phyloP scores from a whole-genome alignment of 2,113 vertebrate species.

The Otis tarda region DNA sequence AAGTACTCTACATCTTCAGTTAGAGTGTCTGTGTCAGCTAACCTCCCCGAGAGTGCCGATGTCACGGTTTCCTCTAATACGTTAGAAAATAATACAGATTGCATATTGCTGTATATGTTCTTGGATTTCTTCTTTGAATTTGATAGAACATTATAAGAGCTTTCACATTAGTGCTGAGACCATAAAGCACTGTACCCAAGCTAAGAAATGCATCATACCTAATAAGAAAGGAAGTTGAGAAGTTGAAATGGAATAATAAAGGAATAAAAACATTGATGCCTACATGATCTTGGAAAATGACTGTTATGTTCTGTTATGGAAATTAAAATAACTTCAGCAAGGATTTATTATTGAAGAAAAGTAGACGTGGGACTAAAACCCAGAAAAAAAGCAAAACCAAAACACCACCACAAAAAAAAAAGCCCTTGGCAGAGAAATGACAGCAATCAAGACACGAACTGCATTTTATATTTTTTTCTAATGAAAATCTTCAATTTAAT shows the following conservation, averaged over 20 bases:
- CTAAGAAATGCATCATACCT: neutral
- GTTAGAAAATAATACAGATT: neutral
- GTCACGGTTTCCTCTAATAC: neutral
- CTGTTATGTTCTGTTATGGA: neutral
- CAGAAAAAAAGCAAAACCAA: neutral
- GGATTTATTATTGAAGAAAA: neutral
- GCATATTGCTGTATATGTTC: neutral
- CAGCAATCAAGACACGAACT: neutral
- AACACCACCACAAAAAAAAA: neutral
- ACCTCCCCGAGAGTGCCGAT: neutral
- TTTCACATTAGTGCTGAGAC: neutral
- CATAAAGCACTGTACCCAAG: neutral
- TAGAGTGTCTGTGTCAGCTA: neutral
- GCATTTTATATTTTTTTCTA: neutral
- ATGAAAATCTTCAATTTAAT: neutral
- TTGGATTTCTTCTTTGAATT: neutral
- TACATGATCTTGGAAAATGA: neutral
- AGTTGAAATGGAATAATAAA: neutral
- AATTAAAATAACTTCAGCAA: conserved; percentile 8
- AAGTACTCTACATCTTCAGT: neutral
- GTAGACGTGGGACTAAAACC: neutral
- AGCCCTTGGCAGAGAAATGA: neutral
- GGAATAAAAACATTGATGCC: neutral
- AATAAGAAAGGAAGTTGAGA: conserved; percentile 36
- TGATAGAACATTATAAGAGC: neutral